Conservation (phyloP, 2,888 invertebrate species). For the Drosophila buzzatii region DNA sequence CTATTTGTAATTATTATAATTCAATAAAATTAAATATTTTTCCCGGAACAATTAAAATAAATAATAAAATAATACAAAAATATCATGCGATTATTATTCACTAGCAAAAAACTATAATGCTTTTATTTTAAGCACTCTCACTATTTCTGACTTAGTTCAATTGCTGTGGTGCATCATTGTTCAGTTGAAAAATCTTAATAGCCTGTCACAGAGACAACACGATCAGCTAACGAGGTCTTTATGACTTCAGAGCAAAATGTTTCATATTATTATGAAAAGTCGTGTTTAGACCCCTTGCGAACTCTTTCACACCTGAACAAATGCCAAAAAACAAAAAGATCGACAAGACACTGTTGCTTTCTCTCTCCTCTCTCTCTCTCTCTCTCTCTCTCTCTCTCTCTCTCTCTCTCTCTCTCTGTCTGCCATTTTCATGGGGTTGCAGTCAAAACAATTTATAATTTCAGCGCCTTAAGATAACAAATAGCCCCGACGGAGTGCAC, state of each 20-base stretch:
- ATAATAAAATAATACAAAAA: too few relatives aligned
- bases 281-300: constrained; percentile 72
- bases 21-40: too few relatives aligned
- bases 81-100: neutral
- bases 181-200: constrained; percentile 55
- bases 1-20: too few relatives aligned
- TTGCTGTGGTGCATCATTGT: constrained; percentile 5
- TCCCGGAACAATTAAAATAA: too few relatives aligned
- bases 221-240: constrained; percentile 28
- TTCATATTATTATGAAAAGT: constrained; percentile 32
- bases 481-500: constrained; percentile 74
- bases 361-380: constrained; percentile 15
- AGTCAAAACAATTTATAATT: constrained; percentile 77
- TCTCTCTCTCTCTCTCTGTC: constrained; percentile 9
- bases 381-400: constrained; percentile 4
- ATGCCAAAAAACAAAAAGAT: constrained; percentile 33
- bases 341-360: constrained; percentile 37
- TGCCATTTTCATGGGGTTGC: constrained; percentile 53
- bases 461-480: constrained; percentile 79
- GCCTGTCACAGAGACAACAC: constrained; percentile 56
- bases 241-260: constrained; percentile 25
- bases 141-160: too few relatives aligned
- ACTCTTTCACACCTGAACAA: constrained; percentile 74
- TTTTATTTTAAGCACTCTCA: neutral
- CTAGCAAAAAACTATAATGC: neutral